Conservation (phyloP, 2,888 invertebrate genomes). For the Philhelius pedissequus region DNA sequence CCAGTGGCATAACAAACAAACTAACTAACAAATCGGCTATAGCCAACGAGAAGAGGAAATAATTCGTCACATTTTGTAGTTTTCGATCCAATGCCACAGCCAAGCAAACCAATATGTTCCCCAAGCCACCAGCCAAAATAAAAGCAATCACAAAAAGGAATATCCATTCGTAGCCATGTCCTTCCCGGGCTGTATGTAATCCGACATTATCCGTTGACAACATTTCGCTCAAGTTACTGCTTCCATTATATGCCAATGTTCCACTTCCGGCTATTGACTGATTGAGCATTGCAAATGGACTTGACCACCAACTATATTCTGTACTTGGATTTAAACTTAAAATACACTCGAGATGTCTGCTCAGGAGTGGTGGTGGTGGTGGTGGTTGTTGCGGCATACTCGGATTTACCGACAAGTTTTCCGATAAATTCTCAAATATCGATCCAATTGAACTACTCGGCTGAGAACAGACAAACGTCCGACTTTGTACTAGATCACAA, state of each 20-base stretch:
- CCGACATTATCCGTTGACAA: constrained; percentile 34
- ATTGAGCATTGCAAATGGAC: constrained; percentile 46
- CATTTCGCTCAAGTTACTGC: constrained; percentile 30
- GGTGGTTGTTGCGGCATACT: background rate
- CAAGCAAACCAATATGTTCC: constrained; percentile 95
- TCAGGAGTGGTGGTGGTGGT: constrained; percentile 29
- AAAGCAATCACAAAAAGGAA: constrained; percentile 91
- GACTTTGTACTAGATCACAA: constrained; percentile 71
- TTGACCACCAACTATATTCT: constrained; percentile 50
- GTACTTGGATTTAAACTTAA: constrained; percentile 45
- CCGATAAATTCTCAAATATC: constrained; percentile 47
- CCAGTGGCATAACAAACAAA: constrained; percentile 96
- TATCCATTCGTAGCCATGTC: constrained; percentile 85
- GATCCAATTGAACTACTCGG: constrained; percentile 35
- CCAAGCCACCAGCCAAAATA: constrained; percentile 92
- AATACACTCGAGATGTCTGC: constrained; percentile 53
- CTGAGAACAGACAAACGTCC: constrained; percentile 69
- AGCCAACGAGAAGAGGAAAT: constrained; percentile 94
- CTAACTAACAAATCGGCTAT: constrained; percentile 96
- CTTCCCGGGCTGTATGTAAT: constrained; percentile 19
- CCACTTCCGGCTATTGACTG: constrained; percentile 42
- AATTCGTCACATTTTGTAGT: constrained; percentile 96
- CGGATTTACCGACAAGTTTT: constrained; percentile 33
- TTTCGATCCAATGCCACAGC: constrained; percentile 94
- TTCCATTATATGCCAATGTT: constrained; percentile 42